These are phyloP conservation scores for Oreotrochilus melanogaster DNA, from an alignment of 2,113 vertebrate genomes.

Conservation along the genomic window DNA sequence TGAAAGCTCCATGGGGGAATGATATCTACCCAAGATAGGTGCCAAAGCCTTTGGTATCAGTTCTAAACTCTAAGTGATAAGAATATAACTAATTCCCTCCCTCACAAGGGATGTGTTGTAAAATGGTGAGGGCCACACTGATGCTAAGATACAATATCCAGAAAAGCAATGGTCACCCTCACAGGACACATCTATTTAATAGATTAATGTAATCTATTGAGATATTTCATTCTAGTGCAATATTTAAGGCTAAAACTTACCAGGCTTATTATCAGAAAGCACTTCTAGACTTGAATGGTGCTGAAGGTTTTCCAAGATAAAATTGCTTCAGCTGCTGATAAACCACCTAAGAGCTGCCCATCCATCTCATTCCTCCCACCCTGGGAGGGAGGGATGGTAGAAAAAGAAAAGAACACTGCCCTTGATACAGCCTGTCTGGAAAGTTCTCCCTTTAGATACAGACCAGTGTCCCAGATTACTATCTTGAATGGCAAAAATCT, in stretches of 20 bases:
- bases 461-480: neutral
- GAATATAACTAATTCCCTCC: neutral
- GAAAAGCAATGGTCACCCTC: neutral
- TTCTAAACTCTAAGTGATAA: neutral
- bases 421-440: neutral
- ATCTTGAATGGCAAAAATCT: neutral
- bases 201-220: no score
- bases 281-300: neutral
- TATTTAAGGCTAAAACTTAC: neutral
- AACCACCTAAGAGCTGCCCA: neutral
- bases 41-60: neutral
- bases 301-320: neutral
- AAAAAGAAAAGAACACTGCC: neutral
- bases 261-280: neutral
- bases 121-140: neutral
- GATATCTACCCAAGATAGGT: neutral
- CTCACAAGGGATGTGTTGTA: neutral
- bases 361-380: neutral
- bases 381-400: neutral
- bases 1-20: neutral
- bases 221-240: neutral
- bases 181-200: fast-evolving
- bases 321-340: neutral
- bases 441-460: neutral
- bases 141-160: neutral